A percentile compares a stretch with the other conserved stretches of the same genome.
phyloP scores from a whole-genome alignment of 2,113 vertebrate species.

The Chinchilla lanigera region DNA sequence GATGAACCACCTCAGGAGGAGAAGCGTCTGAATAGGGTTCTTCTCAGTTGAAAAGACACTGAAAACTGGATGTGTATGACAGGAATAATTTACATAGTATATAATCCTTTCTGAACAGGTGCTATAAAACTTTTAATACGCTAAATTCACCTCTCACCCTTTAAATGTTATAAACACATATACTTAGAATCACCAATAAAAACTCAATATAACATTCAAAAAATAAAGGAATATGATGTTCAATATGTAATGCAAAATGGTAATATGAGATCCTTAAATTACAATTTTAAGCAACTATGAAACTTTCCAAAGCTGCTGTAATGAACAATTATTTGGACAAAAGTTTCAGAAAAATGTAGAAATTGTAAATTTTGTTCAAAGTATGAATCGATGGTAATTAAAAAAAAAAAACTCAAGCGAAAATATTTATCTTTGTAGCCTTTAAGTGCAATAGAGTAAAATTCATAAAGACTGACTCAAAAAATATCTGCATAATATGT shows the following conservation, averaged over 20 bases:
- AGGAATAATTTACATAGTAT: too few relatives aligned
- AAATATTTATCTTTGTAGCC: background rate
- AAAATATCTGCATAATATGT: background rate
- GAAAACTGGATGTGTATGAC: too few relatives aligned
- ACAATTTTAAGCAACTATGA: background rate
- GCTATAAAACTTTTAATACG: too few relatives aligned
- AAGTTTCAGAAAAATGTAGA: background rate
- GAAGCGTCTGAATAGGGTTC: too few relatives aligned
- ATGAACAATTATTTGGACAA: background rate
- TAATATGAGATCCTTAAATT: background rate
- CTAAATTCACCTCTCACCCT: too few relatives aligned
- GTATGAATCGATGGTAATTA: background rate
- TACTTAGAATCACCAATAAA: too few relatives aligned
- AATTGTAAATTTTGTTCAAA: background rate
- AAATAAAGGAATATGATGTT: background rate
- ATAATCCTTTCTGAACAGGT: too few relatives aligned
- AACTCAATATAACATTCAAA: too few relatives aligned
- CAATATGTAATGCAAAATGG: background rate
- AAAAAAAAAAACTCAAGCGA: background rate
- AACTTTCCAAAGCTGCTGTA: background rate
- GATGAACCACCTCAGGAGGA: too few relatives aligned
- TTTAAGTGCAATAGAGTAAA: background rate
- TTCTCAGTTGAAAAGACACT: too few relatives aligned
- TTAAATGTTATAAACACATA: too few relatives aligned
- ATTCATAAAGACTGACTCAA: background rate